Evolutionary conservation across 2,888 invertebrate genomes (phyloP).

Genomic region (Eupithecia abbreviata): DNA sequence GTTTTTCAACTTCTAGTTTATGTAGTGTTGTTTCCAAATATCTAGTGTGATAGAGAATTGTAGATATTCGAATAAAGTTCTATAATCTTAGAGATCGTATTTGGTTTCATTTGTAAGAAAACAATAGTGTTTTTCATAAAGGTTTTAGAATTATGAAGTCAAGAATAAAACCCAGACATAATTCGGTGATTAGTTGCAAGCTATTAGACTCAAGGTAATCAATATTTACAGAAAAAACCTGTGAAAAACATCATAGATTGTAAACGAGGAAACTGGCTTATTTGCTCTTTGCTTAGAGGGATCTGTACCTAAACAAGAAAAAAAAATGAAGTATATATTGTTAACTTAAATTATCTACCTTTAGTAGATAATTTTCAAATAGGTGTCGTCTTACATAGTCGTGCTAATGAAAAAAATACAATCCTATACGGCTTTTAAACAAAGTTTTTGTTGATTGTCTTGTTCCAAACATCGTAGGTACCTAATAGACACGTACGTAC

Average conservation of each 20-base stretch:
- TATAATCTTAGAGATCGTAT: background rate
- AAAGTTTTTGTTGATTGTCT: background rate
- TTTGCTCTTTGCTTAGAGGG: background rate
- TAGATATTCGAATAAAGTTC: background rate
- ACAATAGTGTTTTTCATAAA: background rate
- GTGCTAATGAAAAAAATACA: background rate
- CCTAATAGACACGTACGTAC: background rate
- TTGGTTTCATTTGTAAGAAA: background rate
- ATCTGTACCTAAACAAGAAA: background rate
- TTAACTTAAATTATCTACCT: background rate
- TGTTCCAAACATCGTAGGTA: background rate
- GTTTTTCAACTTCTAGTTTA: conserved; percentile 74
- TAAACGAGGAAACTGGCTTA: background rate
- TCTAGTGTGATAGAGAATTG: background rate
- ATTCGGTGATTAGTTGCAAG: background rate
- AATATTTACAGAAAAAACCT: background rate
- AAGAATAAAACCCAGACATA: background rate
- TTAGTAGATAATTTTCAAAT: background rate
- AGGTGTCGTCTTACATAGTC: background rate
- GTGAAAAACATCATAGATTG: background rate
- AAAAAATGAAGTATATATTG: background rate
- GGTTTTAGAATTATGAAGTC: background rate
- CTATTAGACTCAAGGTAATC: background rate
- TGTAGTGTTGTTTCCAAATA: background rate
- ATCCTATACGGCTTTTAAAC: background rate